Conservation (phyloP, 92 coral and sea anemone species). For the Zoanthus sansibaricus region DNA sequence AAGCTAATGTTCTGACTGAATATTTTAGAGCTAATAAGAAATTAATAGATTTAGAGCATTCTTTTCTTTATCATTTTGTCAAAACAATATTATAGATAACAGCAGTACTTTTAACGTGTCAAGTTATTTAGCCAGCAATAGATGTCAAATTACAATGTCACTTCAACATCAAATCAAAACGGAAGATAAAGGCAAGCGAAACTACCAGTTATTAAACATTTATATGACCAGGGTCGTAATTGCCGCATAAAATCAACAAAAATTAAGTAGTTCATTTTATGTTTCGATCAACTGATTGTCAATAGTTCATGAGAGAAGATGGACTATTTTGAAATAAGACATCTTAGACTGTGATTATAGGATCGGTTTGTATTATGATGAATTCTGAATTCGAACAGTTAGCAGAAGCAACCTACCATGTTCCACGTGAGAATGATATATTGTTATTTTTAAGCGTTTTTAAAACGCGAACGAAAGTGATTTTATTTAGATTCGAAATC, state of each 20-base stretch:
- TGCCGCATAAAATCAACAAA: neutral
- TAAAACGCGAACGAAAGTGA: neutral
- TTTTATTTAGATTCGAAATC: neutral
- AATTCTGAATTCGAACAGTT: neutral
- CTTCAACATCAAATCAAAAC: neutral
- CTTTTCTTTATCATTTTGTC: neutral
- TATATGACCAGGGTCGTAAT: neutral
- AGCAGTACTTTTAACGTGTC: neutral
- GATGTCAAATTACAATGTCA: neutral
- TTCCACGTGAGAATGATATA: too few relatives aligned
- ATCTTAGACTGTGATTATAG: neutral
- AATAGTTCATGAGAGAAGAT: neutral
- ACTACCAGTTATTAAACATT: neutral
- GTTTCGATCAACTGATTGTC: neutral
- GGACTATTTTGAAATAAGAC: neutral
- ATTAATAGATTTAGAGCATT: neutral
- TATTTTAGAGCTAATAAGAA: neutral
- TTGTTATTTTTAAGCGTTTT: too few relatives aligned
- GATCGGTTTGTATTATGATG: neutral
- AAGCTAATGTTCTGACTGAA: neutral
- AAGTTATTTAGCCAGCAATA: neutral
- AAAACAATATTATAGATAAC: neutral
- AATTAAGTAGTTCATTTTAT: neutral
- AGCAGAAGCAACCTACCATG: neutral
- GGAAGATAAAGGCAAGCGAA: neutral